Evolutionary conservation across 1,140 invertebrate species (phyloP), one percentile per base, ranked within the genome.

Genomic region (Ctenoplectra terminalis): DNA sequence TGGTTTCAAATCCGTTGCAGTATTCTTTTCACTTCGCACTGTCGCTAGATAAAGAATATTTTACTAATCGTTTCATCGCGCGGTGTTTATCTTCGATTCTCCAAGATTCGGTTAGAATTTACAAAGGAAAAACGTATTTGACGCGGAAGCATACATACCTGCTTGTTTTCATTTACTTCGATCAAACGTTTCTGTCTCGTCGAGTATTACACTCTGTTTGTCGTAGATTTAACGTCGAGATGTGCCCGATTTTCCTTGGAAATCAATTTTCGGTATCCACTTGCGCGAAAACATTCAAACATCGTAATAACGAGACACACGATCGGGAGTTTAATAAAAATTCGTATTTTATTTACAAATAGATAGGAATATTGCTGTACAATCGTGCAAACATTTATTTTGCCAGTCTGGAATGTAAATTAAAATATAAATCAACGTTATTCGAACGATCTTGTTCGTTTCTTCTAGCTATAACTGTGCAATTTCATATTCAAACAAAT

Each of bases 331-430:
- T 67, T 86, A 79, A 60, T 26, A 87, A 87, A 87, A 81, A 74
- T 40, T 69, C 29, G n/a, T 73, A 26, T 43, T 87, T 87, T 87
- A 87, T 87, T 87, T 87, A 87, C 85, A 84, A 87, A 74, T 50
- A 75, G 31, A 76, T 61, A 72, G 43, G 26, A 63, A 86, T 60
- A 56, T 72, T 23, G 43, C 34, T 61, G 79, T 81, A 78, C 76
- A 82, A 50, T 54, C n/a, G 37, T 72, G 48, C 56, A 63, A 82
- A 78, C 40, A 4, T 40, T 40, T 64, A 52, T 29, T 48, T 31
- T 31, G 72, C 6, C 43, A 37, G 40, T 37, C 20, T 48, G 50
- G 34, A 69, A 69, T 69, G 43, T 52, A 52, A 76, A 70, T 77
- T 43, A 31, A n/a, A n/a, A 26, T 26, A 26, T 40, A 40, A n/a